Evolutionary conservation across 2,888 invertebrate species (phyloP), one percentile per base, ranked within the genome.

Genomic region (Andrena flavipes): DNA sequence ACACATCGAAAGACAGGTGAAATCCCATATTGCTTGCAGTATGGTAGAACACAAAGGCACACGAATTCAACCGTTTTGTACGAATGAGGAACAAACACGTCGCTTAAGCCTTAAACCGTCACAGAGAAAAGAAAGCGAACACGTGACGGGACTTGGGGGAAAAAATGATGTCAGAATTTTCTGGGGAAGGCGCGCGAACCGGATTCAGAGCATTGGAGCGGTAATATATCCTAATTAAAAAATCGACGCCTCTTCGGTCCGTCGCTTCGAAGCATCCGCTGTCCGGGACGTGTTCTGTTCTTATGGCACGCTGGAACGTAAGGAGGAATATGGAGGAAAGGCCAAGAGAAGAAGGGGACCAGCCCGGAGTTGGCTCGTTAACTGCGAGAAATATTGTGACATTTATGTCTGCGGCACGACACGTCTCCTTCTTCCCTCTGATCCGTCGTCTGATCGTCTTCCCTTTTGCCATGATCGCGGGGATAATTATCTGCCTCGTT

Each of bases 311-410:
- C 73, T 84, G 80, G 81, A 84, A 81, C 88, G 85, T 49, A 76
- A 63, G 59, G 80, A 62, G 84, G 63, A 76, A 80, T 70, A 81
- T 23, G 56, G 23, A 56, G 71, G 67, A 51, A 68, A 56, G 75
- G 71, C 72, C 68, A 80, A 77, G 85, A 77, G 85, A 84, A 80
- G 82, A 82, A 83, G 86, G 88, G 81, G 84, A 71, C 76, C 49
- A 23, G 56, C 84, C 73, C 86, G 72, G 82, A 84, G 70, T 88
- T 91, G 93, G 92, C 93, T 93, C 93, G 93, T 93, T 93, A 93
- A 93, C 91, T 92, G 88, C 67, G 92, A 93, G 92, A 93, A 93
- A 93, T 93, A 93, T 93, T 91, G 92, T 92, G 93, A 93, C 93
- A 92, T 90, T 93, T 92, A 93, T 92, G 93, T 90, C 90, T 88